phyloP scores from a whole-genome alignment of 2,888 invertebrate genomes.

The Griposia aprilina region DNA sequence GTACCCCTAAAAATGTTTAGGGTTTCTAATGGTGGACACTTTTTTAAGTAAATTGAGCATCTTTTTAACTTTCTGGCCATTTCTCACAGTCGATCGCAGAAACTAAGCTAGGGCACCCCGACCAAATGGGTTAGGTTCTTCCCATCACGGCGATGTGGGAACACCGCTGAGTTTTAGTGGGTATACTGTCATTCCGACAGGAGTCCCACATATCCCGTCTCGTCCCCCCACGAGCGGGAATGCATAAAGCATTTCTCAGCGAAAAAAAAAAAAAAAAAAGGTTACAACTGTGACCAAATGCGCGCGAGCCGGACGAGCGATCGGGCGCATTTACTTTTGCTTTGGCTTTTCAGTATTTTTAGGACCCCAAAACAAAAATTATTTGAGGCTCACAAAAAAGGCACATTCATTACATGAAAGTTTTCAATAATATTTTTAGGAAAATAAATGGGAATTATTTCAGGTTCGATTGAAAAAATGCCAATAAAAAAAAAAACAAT shows the following conservation, averaged over 20 bases:
- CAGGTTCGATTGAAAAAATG: not conserved
- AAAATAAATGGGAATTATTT: not conserved
- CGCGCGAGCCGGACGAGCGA: not conserved
- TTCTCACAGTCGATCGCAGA: too few relatives aligned
- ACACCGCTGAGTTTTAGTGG: too few relatives aligned
- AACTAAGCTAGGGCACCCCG: not conserved
- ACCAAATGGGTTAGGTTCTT: not conserved
- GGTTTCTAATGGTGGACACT: too few relatives aligned
- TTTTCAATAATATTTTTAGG: not conserved
- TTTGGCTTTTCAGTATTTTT: not conserved
- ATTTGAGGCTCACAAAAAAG: not conserved
- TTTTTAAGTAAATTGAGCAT: too few relatives aligned
- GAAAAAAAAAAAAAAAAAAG: too few relatives aligned
- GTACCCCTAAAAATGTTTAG: not conserved
- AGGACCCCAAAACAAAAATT: not conserved
- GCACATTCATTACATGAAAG: not conserved
- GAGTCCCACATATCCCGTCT: too few relatives aligned
- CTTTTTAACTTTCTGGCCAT: too few relatives aligned
- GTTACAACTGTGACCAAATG: not conserved
- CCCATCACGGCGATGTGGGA: too few relatives aligned
- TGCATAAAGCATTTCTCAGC: too few relatives aligned
- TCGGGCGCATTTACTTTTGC: not conserved
- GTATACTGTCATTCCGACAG: too few relatives aligned
- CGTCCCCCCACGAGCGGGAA: too few relatives aligned
- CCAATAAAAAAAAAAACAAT: constrained; percentile 12